Conservation (phyloP, 1,140 invertebrate species). For the Apis dorsata region DNA sequence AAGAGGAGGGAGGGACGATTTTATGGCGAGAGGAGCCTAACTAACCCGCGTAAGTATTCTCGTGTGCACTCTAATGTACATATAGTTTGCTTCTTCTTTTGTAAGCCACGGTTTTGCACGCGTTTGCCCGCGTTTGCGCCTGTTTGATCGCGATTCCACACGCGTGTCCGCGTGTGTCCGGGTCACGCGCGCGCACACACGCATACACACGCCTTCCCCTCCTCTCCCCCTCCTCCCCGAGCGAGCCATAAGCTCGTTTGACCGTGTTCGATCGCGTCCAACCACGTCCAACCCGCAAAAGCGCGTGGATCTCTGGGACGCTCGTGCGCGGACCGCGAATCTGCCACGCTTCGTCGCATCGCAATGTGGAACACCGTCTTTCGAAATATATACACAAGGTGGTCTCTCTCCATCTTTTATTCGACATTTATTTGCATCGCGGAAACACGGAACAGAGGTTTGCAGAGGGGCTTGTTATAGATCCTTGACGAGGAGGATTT, state of each 20-base stretch:
- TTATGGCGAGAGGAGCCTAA: slow-evolving; percentile 46
- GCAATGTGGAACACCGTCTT: slow-evolving; percentile 47
- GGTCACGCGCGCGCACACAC: not conserved
- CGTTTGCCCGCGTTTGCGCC: slow-evolving; percentile 12
- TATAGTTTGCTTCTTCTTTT: slow-evolving; percentile 25
- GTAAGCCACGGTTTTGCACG: not conserved
- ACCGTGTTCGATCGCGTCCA: not conserved
- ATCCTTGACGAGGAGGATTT: too few relatives aligned
- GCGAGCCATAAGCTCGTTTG: not conserved
- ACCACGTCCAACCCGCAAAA: not conserved
- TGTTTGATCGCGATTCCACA: slow-evolving; percentile 26
- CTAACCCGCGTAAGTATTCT: slow-evolving; percentile 40
- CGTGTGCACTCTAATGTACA: slow-evolving; percentile 1
- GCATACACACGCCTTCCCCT: not conserved
- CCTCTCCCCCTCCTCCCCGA: too few relatives aligned
- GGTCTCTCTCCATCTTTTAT: slow-evolving; percentile 43
- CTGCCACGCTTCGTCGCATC: slow-evolving; percentile 43
- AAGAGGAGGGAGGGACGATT: slow-evolving; percentile 37
- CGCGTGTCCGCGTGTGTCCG: not conserved
- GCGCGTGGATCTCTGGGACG: slow-evolving; percentile 39
- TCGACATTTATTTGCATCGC: slow-evolving; percentile 47
- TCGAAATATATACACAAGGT: slow-evolving; percentile 18
- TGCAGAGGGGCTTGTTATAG: too few relatives aligned
- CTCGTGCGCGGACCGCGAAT: slow-evolving; percentile 38
- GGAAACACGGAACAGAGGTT: slow-evolving; percentile 9